Conservation (phyloP, 2,888 invertebrate species). For the Agelastica alni region DNA sequence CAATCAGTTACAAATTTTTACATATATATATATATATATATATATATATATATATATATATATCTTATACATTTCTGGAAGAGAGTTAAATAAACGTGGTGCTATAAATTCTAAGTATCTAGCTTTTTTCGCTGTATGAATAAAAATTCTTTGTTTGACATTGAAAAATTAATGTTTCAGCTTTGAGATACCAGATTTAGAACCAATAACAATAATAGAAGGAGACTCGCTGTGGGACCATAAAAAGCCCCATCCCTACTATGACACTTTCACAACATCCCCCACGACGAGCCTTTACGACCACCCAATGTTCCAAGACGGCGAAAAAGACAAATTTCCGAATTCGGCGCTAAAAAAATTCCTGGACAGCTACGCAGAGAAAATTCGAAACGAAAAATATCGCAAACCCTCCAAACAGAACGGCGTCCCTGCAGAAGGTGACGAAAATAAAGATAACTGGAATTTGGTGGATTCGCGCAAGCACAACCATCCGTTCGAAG, state of each 20-base stretch:
- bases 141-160: not conserved
- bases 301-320: conserved; percentile 47
- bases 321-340: conserved; percentile 41
- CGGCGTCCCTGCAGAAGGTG: conserved; percentile 9
- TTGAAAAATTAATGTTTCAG: conserved; percentile 58
- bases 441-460: conserved; percentile 56
- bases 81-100: too few species aligned
- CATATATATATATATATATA: too few species aligned
- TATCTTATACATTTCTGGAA: too few species aligned
- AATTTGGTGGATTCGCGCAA: conserved; percentile 58
- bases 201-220: conserved; percentile 64
- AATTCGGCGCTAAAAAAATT: conserved; percentile 62
- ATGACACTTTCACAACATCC: conserved; percentile 25
- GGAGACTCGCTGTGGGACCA: conserved; percentile 49
- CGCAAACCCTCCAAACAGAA: not conserved
- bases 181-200: conserved; percentile 62
- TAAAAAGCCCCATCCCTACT: conserved; percentile 5
- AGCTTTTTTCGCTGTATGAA: too few species aligned
- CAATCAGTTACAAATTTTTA: too few species aligned
- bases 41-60: too few species aligned
- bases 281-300: conserved; percentile 32
- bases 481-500: conserved; percentile 66
- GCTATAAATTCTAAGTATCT: too few species aligned
- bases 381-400: conserved; percentile 28
- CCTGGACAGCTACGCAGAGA: conserved; percentile 63